Conservation (phyloP, 2,888 invertebrate genomes). For the Cantharis nigra region DNA sequence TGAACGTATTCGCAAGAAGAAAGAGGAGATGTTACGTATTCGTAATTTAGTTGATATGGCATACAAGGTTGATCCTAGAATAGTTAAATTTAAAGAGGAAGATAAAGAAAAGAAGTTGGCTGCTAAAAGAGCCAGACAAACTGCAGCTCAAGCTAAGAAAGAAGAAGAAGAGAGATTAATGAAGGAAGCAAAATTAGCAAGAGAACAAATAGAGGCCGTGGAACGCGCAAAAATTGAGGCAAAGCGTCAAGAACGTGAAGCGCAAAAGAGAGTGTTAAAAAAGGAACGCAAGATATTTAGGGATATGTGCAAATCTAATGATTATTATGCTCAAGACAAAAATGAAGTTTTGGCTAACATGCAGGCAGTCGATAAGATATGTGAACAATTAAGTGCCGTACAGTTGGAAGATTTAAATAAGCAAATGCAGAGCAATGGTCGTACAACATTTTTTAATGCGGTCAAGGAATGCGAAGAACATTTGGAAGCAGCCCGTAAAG, state of each 20-base stretch:
- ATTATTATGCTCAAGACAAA: constrained; percentile 77
- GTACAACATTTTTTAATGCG: constrained; percentile 68
- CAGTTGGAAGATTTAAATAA: constrained; percentile 80
- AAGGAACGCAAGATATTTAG: constrained; percentile 83
- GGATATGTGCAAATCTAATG: constrained; percentile 78
- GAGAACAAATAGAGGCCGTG: constrained; percentile 78
- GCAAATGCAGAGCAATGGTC: constrained; percentile 67
- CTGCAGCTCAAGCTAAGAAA: constrained; percentile 79
- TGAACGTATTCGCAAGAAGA: constrained; percentile 89
- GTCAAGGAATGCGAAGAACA: constrained; percentile 74
- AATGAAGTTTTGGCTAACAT: constrained; percentile 79
- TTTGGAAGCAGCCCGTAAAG: constrained; percentile 76
- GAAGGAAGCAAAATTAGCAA: constrained; percentile 73
- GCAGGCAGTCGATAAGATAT: constrained; percentile 90
- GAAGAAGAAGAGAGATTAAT: constrained; percentile 81
- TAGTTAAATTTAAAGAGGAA: constrained; percentile 89
- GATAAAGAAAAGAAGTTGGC: constrained; percentile 90
- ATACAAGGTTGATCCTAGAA: constrained; percentile 92
- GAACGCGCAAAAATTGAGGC: constrained; percentile 82
- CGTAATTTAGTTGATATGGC: constrained; percentile 91
- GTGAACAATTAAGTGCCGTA: constrained; percentile 74
- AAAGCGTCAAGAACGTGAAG: constrained; percentile 84
- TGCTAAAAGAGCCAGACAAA: constrained; percentile 84
- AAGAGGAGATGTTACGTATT: constrained; percentile 95
- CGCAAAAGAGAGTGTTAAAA: constrained; percentile 81